A percentile compares a stretch with the other conserved stretches of the same genome.
Conservation (phyloP, 1,140 invertebrate genomes). For the Drosophila repletoides region DNA sequence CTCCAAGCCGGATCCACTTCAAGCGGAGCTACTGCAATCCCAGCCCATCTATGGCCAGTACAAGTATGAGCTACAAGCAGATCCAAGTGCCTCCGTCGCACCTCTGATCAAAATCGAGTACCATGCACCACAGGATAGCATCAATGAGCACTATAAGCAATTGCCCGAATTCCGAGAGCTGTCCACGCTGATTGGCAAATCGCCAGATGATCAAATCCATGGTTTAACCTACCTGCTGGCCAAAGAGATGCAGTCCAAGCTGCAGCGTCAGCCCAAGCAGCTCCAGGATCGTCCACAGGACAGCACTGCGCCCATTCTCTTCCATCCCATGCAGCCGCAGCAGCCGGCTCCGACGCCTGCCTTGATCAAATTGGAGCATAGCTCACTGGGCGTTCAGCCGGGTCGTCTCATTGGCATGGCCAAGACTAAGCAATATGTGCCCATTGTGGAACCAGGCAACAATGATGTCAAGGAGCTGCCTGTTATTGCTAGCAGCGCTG, state of each 20-base stretch:
- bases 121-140: conserved; percentile 50
- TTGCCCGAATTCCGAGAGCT: conserved; percentile 68
- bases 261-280: conserved; percentile 67
- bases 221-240: conserved; percentile 74
- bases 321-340: conserved; percentile 44
- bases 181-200: conserved; percentile 74
- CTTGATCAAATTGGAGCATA: conserved; percentile 22
- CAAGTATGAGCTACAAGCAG: conserved; percentile 47
- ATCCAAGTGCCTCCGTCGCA: background rate
- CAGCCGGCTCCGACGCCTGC: conserved; percentile 12
- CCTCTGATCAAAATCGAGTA: conserved; percentile 75
- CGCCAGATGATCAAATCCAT: conserved; percentile 78
- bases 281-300: conserved; percentile 57
- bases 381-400: conserved; percentile 48
- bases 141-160: conserved; percentile 71
- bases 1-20: conserved; percentile 66
- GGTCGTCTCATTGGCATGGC: conserved; percentile 68
- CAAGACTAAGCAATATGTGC: conserved; percentile 73
- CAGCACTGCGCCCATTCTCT: conserved; percentile 69
- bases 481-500: background rate
- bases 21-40: conserved; percentile 25
- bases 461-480: conserved; percentile 56
- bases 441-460: conserved; percentile 68
- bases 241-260: conserved; percentile 77
- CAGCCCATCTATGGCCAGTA: conserved; percentile 46